These are phyloP conservation scores for Hippocampus kuda DNA, from an alignment of 2,797 vertebrate species.

Conservation along the genomic window DNA sequence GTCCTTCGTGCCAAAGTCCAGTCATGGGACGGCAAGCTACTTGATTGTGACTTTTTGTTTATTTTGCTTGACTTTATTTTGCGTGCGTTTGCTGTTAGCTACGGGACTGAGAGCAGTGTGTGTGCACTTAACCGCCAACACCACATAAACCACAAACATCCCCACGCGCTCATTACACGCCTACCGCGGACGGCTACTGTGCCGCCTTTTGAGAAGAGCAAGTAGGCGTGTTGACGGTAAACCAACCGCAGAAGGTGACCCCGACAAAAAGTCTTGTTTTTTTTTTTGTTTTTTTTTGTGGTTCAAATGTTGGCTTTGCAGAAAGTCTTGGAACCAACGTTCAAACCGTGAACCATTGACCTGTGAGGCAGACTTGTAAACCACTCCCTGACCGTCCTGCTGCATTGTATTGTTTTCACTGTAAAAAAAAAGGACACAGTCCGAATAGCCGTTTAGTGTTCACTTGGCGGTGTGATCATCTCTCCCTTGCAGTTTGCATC, in stretches of 20 bases:
- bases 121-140: conserved; percentile 1
- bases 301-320: too few relatives aligned
- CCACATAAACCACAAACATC: conserved; percentile 34
- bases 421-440: background rate
- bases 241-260: conserved; percentile 14
- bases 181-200: conserved; percentile 54
- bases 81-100: background rate
- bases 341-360: too few relatives aligned
- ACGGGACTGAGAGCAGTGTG: background rate
- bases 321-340: too few relatives aligned
- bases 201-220: conserved; percentile 49
- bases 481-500: background rate
- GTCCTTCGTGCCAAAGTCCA: background rate
- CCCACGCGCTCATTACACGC: conserved; percentile 41
- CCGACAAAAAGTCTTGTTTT: background rate
- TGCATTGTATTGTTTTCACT: too few relatives aligned
- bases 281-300: too few relatives aligned
- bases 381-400: too few relatives aligned
- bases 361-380: too few relatives aligned
- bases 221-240: conserved; percentile 61
- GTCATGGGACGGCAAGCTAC: conserved; percentile 20
- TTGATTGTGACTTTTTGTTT: background rate
- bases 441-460: background rate
- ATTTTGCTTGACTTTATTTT: background rate
- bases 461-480: background rate